Evolutionary conservation across 2,797 vertebrate species (phyloP), one percentile per base, ranked within the genome.

Genomic region (Acanthopagrus latus): DNA sequence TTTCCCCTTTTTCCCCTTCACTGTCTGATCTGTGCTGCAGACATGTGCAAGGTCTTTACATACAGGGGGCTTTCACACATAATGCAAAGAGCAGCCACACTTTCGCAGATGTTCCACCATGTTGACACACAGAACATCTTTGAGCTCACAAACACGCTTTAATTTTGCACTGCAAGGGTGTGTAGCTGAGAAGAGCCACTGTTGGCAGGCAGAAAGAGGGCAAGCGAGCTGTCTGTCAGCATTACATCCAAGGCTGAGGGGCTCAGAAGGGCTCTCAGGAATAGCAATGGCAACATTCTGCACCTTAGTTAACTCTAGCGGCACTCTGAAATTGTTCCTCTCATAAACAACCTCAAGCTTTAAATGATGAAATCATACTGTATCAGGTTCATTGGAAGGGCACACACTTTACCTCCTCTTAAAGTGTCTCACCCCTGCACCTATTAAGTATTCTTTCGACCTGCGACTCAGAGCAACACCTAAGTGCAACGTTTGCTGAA

Each of bases 261-360:
- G 73, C 64, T 84, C 68, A 81, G 60, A 81, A 72, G 90, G 86
- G 75, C 71, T 80, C 84, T 88, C 80, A 86, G 64, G 88, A 93
- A 93, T 93, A 93, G 91, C 80, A 59, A 51, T 81, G 29, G 58
- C 13, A 88, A 92, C 90, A 94, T 78, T 47, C 71, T 78, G 85
- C 81, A 91, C 90, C 86, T 86, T 84, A 86, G 83, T 88, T 73
- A 90, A 86, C 78, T 79, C 17, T 66, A 52, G n/a, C 72, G 84
- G 78, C 74, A 82, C 82, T 90, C 74, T 70, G 65, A 89, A 81
- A 88, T 88, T 85, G 84, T 83, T 89, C 92, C 86, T 82, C 80
- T 86, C 85, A 83, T 89, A 90, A 94, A 91, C 79, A 80, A 78
- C 33, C 56, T 76, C 56, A 86, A 83, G 62, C 71, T 80, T 57